phyloP scores from a whole-genome alignment of 2,797 vertebrate genomes.

The Vultur gryphus region DNA sequence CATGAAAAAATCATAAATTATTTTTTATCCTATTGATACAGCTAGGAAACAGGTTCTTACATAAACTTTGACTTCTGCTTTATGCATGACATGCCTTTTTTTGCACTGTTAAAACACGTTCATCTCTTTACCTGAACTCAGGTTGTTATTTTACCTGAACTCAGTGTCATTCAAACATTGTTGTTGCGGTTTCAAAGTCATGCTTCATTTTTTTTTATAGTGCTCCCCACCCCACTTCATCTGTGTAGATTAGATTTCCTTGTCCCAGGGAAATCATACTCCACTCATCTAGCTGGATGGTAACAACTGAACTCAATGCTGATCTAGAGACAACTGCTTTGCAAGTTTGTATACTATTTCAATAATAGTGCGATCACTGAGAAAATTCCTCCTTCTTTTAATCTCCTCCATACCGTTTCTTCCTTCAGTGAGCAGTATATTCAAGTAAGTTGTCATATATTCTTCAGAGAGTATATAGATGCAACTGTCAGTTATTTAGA shows the following conservation, averaged over 20 bases:
- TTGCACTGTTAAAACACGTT: not conserved
- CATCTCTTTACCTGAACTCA: not conserved
- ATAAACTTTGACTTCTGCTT: not conserved
- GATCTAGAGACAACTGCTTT: not conserved
- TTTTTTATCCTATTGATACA: not conserved
- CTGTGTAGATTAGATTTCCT: not conserved
- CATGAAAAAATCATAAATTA: not conserved
- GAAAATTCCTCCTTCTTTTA: not conserved
- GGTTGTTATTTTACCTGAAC: not conserved
- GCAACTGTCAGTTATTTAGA: not conserved
- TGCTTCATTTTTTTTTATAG: not conserved
- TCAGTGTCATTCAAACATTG: not conserved
- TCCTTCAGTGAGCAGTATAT: not conserved
- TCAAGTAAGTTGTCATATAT: not conserved
- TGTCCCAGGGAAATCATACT: not conserved
- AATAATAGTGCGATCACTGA: not conserved
- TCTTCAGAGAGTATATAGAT: not conserved
- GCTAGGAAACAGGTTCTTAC: not conserved
- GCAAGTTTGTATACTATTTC: not conserved
- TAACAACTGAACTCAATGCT: not conserved
- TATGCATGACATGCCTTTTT: rapidly evolving
- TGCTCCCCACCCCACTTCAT: not conserved
- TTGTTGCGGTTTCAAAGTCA: not conserved
- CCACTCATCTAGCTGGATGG: not conserved
- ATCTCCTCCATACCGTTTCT: not conserved